Percentiles rank a stretch among this genome's conserved stretches.
Evolutionary conservation across 1,140 invertebrate genomes (phyloP).

Genomic region (Pseudomyrmex sp.): DNA sequence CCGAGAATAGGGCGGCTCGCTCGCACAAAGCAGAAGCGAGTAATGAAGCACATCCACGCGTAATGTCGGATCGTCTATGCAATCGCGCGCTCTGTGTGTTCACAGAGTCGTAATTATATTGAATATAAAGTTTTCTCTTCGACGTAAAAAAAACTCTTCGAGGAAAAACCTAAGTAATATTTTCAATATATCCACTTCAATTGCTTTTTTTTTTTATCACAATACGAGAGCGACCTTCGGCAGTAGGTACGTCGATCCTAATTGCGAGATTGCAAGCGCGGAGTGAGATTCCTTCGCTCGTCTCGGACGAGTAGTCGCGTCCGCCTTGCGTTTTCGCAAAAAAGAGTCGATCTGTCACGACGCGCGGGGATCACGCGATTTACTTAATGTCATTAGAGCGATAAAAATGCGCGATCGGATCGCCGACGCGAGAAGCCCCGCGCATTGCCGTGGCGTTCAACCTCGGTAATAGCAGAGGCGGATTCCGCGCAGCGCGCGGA

Average conservation of each 20-base stretch:
- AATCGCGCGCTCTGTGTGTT: slow-evolving; percentile 20
- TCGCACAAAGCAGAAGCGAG: slow-evolving; percentile 44
- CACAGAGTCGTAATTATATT: background rate
- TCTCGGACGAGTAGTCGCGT: background rate
- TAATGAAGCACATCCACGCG: slow-evolving; percentile 40
- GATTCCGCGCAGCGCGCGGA: slow-evolving; percentile 68
- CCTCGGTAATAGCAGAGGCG: slow-evolving; percentile 63
- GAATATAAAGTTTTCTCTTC: background rate
- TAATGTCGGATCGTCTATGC: slow-evolving; percentile 30
- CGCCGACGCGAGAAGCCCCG: slow-evolving; percentile 50
- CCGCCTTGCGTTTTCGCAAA: slow-evolving; percentile 11
- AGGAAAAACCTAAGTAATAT: background rate
- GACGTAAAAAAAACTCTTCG: background rate
- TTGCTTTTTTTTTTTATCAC: no score
- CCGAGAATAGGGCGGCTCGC: slow-evolving; percentile 47
- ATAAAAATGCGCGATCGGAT: slow-evolving; percentile 70
- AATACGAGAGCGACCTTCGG: background rate
- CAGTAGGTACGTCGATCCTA: background rate
- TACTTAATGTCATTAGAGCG: slow-evolving; percentile 69
- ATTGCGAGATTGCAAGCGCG: slow-evolving; percentile 9
- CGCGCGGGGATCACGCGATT: slow-evolving; percentile 43
- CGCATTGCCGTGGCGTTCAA: background rate
- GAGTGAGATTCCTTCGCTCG: background rate
- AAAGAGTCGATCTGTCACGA: slow-evolving; percentile 35
- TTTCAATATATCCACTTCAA: no score